Percentiles rank a stretch among this genome's conserved stretches.
phyloP scores from a whole-genome alignment of 2,797 vertebrate genomes.

The Phylloscopus collybita region DNA sequence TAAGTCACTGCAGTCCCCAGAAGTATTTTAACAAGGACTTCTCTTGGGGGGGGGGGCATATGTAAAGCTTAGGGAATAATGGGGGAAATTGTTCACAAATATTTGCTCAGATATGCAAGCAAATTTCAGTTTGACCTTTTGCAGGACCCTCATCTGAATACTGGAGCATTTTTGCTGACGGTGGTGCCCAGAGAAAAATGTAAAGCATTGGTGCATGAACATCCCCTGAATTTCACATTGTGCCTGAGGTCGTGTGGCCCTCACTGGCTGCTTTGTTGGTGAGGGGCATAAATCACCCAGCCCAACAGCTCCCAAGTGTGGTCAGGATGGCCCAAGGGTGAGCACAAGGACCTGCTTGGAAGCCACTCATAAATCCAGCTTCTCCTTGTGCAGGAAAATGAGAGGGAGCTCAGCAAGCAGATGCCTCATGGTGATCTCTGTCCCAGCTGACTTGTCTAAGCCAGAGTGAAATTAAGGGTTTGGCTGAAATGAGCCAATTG shows the following conservation, averaged over 20 bases:
- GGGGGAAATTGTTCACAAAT: constrained; percentile 29
- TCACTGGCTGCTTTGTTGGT: constrained; percentile 17
- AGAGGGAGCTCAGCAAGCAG: not conserved
- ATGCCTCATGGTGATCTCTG: not conserved
- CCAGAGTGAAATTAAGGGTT: not conserved
- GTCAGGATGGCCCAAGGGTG: not conserved
- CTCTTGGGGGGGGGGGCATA: not conserved
- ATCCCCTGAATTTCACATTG: not conserved
- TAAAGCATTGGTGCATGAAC: not conserved
- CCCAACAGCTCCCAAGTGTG: not conserved
- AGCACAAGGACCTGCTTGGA: not conserved
- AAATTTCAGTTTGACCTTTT: constrained; percentile 18
- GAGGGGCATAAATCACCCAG: not conserved
- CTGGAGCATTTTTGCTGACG: not conserved
- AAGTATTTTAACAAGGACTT: not conserved
- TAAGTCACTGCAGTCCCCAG: not conserved
- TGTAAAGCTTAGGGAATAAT: not conserved
- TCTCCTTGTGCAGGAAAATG: not conserved
- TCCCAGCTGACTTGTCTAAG: not conserved
- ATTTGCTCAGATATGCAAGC: constrained; percentile 42
- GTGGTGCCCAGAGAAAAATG: not conserved
- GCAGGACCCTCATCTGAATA: constrained; percentile 20
- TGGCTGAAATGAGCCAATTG: not conserved
- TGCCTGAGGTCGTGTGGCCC: not conserved
- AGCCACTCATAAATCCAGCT: not conserved